Percentiles rank a stretch among this genome's conserved stretches.
Evolutionary conservation across 2,113 vertebrate genomes (phyloP).

Genomic region (Chinchilla lanigera): DNA sequence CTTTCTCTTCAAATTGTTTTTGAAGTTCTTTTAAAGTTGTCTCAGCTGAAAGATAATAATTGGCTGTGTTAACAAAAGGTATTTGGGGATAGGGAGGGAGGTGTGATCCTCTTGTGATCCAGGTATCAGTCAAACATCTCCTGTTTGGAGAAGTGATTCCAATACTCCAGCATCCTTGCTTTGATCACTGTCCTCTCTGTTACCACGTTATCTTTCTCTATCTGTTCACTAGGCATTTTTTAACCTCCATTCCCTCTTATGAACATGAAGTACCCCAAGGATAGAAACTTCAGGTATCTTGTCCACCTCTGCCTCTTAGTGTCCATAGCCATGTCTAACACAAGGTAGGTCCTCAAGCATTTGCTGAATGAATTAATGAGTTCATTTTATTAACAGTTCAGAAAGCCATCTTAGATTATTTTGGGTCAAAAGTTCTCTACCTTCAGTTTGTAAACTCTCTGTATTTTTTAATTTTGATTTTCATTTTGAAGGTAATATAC

Average conservation of each 20-base stretch:
- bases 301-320: neutral
- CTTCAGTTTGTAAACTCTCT: neutral
- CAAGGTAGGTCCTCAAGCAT: neutral
- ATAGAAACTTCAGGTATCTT: neutral
- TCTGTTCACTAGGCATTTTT: neutral
- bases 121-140: neutral
- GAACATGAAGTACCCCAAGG: neutral
- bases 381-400: neutral
- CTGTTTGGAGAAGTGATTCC: neutral
- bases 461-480: neutral
- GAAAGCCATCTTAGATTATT: neutral
- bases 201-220: neutral
- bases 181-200: neutral
- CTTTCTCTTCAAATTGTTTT: neutral
- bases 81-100: neutral
- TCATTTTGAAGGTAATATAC: conserved; percentile 1
- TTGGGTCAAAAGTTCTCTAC: neutral
- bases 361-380: neutral
- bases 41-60: conserved; percentile 57
- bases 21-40: neutral
- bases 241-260: accelerated
- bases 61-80: neutral
- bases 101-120: neutral
- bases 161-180: neutral
- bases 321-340: neutral